phyloP scores from a whole-genome alignment of 2,888 invertebrate genomes.

The Pollenia angustigena region DNA sequence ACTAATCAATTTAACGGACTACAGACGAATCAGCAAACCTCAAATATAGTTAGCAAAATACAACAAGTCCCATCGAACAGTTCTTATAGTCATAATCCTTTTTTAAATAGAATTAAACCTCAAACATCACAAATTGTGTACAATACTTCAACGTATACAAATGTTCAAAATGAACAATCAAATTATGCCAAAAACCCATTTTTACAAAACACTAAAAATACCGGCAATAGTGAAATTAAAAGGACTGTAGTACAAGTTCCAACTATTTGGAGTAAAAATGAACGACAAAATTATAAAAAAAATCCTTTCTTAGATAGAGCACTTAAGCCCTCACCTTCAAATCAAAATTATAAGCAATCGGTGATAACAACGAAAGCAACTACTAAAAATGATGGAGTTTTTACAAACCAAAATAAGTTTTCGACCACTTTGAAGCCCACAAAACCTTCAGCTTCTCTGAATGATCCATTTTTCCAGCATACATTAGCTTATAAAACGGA shows the following conservation, averaged over 20 bases:
- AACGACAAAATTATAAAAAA: background rate
- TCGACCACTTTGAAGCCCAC: conserved; percentile 12
- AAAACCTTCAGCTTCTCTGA: background rate
- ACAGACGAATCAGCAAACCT: conserved; percentile 64
- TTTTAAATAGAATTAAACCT: conserved; percentile 63
- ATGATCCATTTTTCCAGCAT: background rate
- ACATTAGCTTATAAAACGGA: background rate
- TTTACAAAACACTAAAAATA: conserved; percentile 36
- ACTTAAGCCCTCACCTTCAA: background rate
- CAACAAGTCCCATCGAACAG: background rate
- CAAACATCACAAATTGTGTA: background rate
- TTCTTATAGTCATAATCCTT: conserved; percentile 74
- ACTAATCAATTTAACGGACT: conserved; percentile 67
- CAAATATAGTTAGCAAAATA: background rate
- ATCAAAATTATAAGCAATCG: background rate
- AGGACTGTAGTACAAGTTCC: background rate
- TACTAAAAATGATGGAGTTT: background rate
- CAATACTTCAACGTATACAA: background rate
- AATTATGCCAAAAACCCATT: conserved; percentile 66
- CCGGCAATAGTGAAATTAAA: background rate
- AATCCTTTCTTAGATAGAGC: background rate
- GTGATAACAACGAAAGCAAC: conserved; percentile 30
- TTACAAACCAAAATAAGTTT: background rate
- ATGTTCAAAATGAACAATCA: conserved; percentile 13
- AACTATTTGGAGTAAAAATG: background rate